These are phyloP conservation scores for Hypercompe scribonia DNA, from an alignment of 2,888 invertebrate genomes.

Conservation along the genomic window DNA sequence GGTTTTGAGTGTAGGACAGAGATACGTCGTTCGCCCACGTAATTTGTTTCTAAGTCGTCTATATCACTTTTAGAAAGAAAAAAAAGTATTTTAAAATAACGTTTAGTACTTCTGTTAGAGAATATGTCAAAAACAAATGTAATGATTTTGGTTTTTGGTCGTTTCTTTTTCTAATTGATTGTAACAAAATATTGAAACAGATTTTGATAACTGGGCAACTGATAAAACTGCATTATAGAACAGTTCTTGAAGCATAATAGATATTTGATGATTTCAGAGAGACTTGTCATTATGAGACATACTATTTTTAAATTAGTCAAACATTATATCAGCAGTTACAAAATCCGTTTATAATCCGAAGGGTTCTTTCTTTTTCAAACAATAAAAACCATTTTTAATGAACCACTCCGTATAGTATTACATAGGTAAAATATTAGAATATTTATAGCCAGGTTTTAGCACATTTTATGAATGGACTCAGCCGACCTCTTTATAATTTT, in stretches of 20 bases:
- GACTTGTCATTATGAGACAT: background rate
- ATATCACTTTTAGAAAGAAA: background rate
- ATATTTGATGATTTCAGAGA: background rate
- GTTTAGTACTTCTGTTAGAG: background rate
- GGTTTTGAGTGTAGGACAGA: background rate
- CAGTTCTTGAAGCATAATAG: background rate
- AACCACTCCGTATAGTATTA: background rate
- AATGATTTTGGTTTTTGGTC: background rate
- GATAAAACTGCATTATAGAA: background rate
- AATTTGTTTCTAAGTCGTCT: background rate
- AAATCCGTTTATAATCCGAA: background rate
- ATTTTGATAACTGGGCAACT: background rate
- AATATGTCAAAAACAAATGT: background rate
- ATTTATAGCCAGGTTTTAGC: background rate
- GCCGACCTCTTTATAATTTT: slow-evolving; percentile 17
- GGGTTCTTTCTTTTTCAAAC: background rate
- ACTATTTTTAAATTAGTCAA: too few relatives aligned
- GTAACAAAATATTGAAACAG: background rate
- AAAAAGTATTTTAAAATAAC: background rate
- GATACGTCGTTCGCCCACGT: background rate
- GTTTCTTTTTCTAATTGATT: background rate
- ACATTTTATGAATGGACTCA: slow-evolving; percentile 20
- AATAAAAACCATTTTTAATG: background rate
- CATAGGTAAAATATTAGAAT: too few relatives aligned
- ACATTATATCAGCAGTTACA: background rate